A percentile compares a stretch with the other conserved stretches of the same genome.
These are phyloP conservation scores for Drosophila acutilabella DNA, from an alignment of 2,888 invertebrate genomes.

Conservation along the genomic window DNA sequence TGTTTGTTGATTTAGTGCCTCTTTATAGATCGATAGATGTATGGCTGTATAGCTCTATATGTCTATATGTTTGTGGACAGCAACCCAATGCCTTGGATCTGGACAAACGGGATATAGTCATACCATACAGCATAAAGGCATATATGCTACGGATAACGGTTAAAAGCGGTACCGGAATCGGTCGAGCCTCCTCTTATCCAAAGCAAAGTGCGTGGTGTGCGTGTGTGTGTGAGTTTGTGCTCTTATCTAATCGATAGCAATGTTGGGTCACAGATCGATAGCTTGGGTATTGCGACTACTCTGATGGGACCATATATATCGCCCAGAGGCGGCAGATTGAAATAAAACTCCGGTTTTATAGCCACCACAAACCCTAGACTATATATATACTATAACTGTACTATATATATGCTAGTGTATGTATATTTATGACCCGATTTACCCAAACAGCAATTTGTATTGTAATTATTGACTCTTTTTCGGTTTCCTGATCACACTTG, in stretches of 20 bases:
- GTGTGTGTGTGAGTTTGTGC: conserved; percentile 4
- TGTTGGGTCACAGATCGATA: conserved; percentile 77
- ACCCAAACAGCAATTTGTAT: conserved; percentile 71
- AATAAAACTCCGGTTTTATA: conserved; percentile 79
- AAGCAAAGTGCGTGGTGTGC: conserved; percentile 7
- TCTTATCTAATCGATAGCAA: conserved; percentile 71
- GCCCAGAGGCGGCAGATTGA: conserved; percentile 78
- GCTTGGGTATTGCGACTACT: conserved; percentile 34
- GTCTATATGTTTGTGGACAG: conserved; percentile 7
- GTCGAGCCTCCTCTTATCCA: conserved; percentile 63
- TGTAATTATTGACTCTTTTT: conserved; percentile 68
- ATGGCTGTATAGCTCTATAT: conserved; percentile 35
- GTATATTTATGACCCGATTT: conserved; percentile 73
- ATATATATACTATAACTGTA: background rate
- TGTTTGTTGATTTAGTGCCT: conserved; percentile 82
- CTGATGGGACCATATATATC: conserved; percentile 61
- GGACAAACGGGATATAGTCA: conserved; percentile 16
- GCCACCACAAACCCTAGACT: conserved; percentile 49
- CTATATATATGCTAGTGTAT: background rate
- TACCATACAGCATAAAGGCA: background rate
- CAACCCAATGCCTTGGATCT: conserved; percentile 29
- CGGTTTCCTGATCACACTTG: conserved; percentile 26
- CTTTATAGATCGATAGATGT: conserved; percentile 72
- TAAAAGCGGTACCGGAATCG: conserved; percentile 13
- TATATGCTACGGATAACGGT: conserved; percentile 8